Evolutionary conservation across 2,797 vertebrate species (phyloP).

Genomic region (Uromys caudimaculatus): DNA sequence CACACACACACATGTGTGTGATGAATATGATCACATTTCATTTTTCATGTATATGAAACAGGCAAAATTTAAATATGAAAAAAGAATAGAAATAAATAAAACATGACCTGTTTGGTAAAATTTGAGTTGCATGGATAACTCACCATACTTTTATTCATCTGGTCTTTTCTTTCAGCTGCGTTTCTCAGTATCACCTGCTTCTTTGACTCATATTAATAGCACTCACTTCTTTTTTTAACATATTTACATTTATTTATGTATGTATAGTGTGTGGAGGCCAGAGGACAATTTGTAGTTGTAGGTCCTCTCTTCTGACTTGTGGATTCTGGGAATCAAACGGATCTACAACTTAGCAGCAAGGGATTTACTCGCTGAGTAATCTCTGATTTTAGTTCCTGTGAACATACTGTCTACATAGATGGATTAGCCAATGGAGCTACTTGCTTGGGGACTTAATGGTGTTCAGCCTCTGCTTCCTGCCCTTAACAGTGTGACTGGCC

Average conservation of each 20-base stretch:
- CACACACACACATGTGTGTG: background rate
- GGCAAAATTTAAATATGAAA: background rate
- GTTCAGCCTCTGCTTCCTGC: background rate
- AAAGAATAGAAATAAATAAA: background rate
- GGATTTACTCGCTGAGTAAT: background rate
- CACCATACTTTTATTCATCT: constrained; percentile 48
- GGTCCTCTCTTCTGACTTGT: background rate
- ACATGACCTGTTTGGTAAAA: constrained; percentile 9
- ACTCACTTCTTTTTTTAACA: background rate
- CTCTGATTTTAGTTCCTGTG: background rate
- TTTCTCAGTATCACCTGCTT: constrained; percentile 8
- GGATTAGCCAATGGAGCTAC: background rate
- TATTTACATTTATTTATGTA: background rate
- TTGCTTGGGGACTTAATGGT: background rate
- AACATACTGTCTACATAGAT: background rate
- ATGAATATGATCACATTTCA: background rate
- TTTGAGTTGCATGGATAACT: constrained; percentile 13
- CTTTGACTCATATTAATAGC: background rate
- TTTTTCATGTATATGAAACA: background rate
- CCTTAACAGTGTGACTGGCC: background rate
- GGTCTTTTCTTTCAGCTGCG: background rate
- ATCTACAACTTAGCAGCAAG: background rate
- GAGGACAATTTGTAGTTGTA: background rate
- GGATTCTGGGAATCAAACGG: background rate
- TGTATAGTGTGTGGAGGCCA: background rate